Percentiles rank a stretch among this genome's conserved stretches.
Conservation (phyloP, 2,113 vertebrate genomes). For the Prunella himalayana region DNA sequence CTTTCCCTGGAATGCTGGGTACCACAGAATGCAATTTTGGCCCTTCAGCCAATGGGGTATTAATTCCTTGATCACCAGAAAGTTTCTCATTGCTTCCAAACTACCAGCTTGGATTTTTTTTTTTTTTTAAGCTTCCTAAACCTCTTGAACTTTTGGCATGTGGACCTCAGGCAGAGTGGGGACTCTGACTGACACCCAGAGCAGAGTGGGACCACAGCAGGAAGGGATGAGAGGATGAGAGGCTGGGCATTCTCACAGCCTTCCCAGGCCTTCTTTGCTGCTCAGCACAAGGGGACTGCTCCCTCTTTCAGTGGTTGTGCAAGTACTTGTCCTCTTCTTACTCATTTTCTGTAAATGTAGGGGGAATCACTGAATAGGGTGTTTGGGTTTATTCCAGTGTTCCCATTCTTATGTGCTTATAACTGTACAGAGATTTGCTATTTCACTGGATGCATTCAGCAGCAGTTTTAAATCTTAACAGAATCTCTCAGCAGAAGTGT, state of each 20-base stretch:
- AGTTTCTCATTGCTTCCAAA: neutral
- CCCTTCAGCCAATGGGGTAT: neutral
- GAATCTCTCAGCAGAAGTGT: neutral
- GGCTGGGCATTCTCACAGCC: neutral
- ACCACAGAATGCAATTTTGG: neutral
- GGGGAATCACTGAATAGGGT: neutral
- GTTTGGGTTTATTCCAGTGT: neutral
- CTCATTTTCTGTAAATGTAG: neutral
- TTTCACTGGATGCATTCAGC: neutral
- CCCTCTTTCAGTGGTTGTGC: neutral
- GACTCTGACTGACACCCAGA: neutral
- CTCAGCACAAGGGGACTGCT: neutral
- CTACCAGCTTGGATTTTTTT: too few species aligned
- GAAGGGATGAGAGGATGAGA: neutral
- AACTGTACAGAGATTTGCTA: neutral
- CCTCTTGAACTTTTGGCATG: accelerated
- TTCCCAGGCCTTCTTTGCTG: neutral
- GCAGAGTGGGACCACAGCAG: accelerated
- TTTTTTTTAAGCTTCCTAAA: neutral
- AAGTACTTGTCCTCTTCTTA: neutral
- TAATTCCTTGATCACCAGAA: neutral
- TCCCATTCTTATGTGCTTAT: neutral
- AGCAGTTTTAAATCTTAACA: neutral
- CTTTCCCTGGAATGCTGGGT: neutral
- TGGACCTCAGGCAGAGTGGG: neutral